A percentile compares a stretch with the other conserved stretches of the same genome.
phyloP scores from a whole-genome alignment of 2,113 vertebrate species.

The Paralichthys olivaceus region DNA sequence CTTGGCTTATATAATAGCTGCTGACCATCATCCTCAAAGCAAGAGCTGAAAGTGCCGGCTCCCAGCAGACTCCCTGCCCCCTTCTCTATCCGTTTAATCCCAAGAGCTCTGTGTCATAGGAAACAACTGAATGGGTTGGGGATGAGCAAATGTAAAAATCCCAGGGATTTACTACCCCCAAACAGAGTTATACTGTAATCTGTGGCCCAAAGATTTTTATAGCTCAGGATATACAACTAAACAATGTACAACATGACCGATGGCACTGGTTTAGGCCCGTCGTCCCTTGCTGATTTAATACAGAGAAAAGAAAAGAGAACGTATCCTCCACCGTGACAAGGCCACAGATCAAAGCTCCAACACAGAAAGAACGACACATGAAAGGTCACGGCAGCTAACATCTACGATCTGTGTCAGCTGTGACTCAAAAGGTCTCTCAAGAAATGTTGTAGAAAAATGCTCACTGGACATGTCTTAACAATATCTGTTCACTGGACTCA shows the following conservation, averaged over 20 bases:
- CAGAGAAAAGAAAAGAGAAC: slow-evolving; percentile 1
- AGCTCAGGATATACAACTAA: slow-evolving; percentile 34
- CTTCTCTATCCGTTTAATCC: slow-evolving; percentile 71
- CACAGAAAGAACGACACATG: background rate
- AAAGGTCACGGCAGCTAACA: background rate
- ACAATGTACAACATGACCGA: slow-evolving; percentile 36
- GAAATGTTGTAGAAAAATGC: slow-evolving; percentile 1
- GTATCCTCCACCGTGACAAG: background rate
- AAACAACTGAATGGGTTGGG: slow-evolving; percentile 60
- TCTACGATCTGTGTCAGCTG: background rate
- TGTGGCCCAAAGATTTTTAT: slow-evolving; percentile 54
- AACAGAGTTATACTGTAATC: slow-evolving; percentile 74
- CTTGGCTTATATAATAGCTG: slow-evolving; percentile 71
- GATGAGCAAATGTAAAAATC: slow-evolving; percentile 73
- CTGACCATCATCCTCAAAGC: slow-evolving; percentile 74
- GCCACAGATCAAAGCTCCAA: background rate
- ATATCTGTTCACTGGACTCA: background rate
- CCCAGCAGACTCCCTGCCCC: slow-evolving; percentile 53
- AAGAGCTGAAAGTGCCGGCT: slow-evolving; percentile 63
- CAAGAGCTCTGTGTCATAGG: slow-evolving; percentile 57
- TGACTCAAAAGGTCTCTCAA: background rate
- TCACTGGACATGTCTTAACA: background rate
- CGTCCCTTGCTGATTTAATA: slow-evolving; percentile 3
- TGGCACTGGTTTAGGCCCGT: slow-evolving; percentile 16
- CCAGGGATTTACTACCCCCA: slow-evolving; percentile 73